Percentiles rank a stretch among this genome's conserved stretches.
These are phyloP conservation scores for Tetanocera ferruginea DNA, from an alignment of 2,888 invertebrate genomes.

Conservation along the genomic window DNA sequence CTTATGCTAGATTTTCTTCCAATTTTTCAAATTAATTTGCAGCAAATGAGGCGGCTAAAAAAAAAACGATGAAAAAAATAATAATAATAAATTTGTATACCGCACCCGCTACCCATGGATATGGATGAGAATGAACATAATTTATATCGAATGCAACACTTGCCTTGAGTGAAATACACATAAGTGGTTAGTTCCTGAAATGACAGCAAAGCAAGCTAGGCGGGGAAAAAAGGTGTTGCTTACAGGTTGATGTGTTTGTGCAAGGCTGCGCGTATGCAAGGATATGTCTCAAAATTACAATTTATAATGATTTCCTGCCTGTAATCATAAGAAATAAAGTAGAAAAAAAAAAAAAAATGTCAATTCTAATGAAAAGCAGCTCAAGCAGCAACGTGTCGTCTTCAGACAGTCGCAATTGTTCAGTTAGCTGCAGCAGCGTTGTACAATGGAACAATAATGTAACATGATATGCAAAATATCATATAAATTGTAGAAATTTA, in stretches of 20 bases:
- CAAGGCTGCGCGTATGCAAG: background rate
- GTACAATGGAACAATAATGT: background rate
- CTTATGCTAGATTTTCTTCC: background rate
- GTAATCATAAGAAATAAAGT: conserved; percentile 15
- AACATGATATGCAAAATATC: background rate
- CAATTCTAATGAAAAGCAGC: background rate
- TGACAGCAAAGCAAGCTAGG: background rate
- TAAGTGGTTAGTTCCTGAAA: too few species aligned
- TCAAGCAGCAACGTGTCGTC: background rate
- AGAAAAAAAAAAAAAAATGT: background rate
- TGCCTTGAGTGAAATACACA: background rate
- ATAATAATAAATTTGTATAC: too few species aligned
- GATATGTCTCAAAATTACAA: background rate
- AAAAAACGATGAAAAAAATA: background rate
- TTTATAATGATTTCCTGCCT: conserved; percentile 23
- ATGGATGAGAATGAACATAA: background rate
- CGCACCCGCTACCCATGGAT: too few species aligned
- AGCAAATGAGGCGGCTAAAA: conserved; percentile 15
- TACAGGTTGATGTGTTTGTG: background rate
- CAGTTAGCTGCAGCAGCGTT: background rate
- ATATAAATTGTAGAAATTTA: background rate
- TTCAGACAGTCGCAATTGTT: background rate
- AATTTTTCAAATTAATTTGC: conserved; percentile 13
- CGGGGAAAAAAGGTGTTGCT: background rate
- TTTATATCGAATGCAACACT: conserved; percentile 3